Evolutionary conservation across 2,888 invertebrate species (phyloP), one percentile per base, ranked within the genome.

Genomic region (Polia nebulosa): DNA sequence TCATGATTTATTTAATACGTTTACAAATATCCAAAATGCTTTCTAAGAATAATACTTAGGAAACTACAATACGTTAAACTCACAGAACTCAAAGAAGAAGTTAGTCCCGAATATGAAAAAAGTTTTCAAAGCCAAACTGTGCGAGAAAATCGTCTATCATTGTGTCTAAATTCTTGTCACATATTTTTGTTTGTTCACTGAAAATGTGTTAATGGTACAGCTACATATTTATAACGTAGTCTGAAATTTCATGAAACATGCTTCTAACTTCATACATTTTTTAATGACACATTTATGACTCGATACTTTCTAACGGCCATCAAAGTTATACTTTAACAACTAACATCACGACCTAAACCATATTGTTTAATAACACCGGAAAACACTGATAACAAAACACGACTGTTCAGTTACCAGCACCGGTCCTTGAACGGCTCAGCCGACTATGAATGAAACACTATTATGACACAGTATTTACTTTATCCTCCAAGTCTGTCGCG

Each of bases 401-500:
- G 69, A 75, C 81, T 76, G 87, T 87, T 90, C 81, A 87, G 87
- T 70, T 52, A 67, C 67, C 72, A 68, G 56, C 63, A 56, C 44
- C 47, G 64, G 83, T 80, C 91, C 89, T 90, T 89, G 88, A 83
- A 81, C 81, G 76, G 58, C 34, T 55, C 49, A 62, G 44, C 20
- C 27, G 29, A 13, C 58, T 74, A 68, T 82, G 83, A 82, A 82
- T 82, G 81, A 74, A 72, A 81, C 58, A 52, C 65, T 76, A 61
- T 77, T 84, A 85, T 89, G 87, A 90, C 84, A 80, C 76, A 83
- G 72, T 85, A 87, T 90, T 88, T 89, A 85, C 86, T 87, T 87
- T 87, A 88, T 90, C 89, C 88, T 89, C 86, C 85, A 80, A 73
- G 82, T 85, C 66, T 79, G 74, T 74, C 74, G 77, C 81, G 80